Conservation (phyloP, 1,140 invertebrate species). For the Proctacanthus coquilletti region DNA sequence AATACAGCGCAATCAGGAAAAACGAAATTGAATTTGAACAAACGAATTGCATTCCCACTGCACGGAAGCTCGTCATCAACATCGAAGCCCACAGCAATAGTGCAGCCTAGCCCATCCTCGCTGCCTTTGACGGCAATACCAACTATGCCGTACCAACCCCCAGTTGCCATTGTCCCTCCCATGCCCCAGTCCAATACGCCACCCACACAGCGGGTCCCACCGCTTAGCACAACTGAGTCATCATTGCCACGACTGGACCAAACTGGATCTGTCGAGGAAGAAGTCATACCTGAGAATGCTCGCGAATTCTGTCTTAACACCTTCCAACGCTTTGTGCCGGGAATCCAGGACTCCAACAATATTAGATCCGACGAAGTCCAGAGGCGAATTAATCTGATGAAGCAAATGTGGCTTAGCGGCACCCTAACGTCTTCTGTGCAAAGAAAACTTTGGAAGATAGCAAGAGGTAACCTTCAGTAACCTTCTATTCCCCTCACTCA, state of each 20-base stretch:
- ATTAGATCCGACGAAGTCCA: conserved; percentile 6
- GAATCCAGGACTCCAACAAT: conserved; percentile 4
- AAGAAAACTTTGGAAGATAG: conserved; percentile 4
- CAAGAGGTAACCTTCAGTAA: background rate
- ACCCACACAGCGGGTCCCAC: background rate
- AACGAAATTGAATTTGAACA: conserved; percentile 20
- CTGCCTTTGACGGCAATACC: conserved; percentile 6
- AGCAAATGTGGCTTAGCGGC: conserved; percentile 6
- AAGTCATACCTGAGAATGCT: background rate
- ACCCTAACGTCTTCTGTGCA: conserved; percentile 3
- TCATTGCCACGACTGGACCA: background rate
- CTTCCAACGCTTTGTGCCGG: background rate
- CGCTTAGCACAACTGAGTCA: background rate
- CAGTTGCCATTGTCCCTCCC: conserved; percentile 15
- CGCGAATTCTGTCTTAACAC: background rate
- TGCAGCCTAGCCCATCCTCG: conserved; percentile 3
- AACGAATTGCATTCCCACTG: conserved; percentile 21
- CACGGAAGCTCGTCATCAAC: conserved; percentile 4
- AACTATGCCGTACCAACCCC: conserved; percentile 3
- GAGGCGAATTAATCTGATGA: conserved; percentile 6
- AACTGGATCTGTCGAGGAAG: background rate
- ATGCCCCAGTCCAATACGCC: conserved; percentile 7
- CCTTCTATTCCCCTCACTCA: background rate
- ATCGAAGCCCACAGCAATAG: conserved; percentile 6
- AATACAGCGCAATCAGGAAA: conserved; percentile 11